Base-by-base conservation (phyloP, 2,797 vertebrate genomes). In the Vultur gryphus region DNA sequence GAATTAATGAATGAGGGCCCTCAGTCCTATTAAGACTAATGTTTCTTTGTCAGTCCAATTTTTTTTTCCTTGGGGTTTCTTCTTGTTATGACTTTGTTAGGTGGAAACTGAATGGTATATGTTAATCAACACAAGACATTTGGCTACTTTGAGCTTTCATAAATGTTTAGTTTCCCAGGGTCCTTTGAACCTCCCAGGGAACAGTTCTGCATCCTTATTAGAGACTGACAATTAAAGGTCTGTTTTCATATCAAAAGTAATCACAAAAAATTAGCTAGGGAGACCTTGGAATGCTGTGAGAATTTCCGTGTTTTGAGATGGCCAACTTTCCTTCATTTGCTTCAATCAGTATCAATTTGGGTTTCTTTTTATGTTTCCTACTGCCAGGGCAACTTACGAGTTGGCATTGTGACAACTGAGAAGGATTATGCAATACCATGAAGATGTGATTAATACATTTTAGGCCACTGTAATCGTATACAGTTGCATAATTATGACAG, bases 301-400 rank as follows among this genome's bases (percentile, higher is more conserved):
- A 94, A 87, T 93, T 90, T 72, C 61, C 43, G 24, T 84, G 39
- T 59, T 93, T 80, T 85, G 62, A 76, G 90, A 95, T 94, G 84
- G 87, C 93, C 96, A 97, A 85, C 84, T 96, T 96, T 64, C 92
- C 96, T 97, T 98, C 93, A 93, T 96, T 96, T 96, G 39, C 78
- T 95, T 97, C 84, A 96, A 94, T 97, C 96, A 94, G 65, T 85
- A 96, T 94, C 95, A 97, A 97, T 61, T 89, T 71, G 57, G 48
- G 46, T 62, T 96, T 80, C 83, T 97, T 97, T 95, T 94, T 70
- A 79, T 97, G 93, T 96, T 95, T 85, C 49, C 29, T 57, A 67
- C 93, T 95, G 57, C 90, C 67, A 69, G 71, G 69, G 69, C 64
- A 93, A 92, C 71, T 83, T 76, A 61, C 5, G 77, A 93, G 85